Conservation (phyloP, 1,140 invertebrate genomes). For the Helicorthomorpha holstii region DNA sequence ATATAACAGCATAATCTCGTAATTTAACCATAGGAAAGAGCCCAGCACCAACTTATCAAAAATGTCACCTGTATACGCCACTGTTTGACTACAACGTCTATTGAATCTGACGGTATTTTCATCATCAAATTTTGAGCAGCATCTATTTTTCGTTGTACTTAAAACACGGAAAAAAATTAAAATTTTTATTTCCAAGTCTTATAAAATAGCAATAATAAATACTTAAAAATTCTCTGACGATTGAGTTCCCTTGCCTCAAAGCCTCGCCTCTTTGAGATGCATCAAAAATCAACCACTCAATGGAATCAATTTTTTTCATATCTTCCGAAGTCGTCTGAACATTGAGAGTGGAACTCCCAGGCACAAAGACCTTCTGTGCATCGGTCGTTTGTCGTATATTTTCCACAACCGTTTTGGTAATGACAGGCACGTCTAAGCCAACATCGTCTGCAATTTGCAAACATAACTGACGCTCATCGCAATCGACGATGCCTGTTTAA, state of each 20-base stretch:
- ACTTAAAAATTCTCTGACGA: slow-evolving; percentile 63
- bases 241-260: slow-evolving; percentile 68
- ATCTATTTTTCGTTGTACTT: slow-evolving; percentile 14
- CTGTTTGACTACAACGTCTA: slow-evolving; percentile 37
- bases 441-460: slow-evolving; percentile 46
- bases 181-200: slow-evolving; percentile 1
- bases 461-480: slow-evolving; percentile 23
- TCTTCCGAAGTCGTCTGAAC: slow-evolving; percentile 36
- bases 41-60: too few relatives aligned
- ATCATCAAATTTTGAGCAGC: slow-evolving; percentile 16
- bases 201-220: slow-evolving; percentile 1
- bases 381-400: slow-evolving; percentile 33
- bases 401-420: slow-evolving; percentile 67
- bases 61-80: slow-evolving; percentile 38
- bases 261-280: slow-evolving; percentile 57
- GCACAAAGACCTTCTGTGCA: background rate
- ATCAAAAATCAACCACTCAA: slow-evolving; percentile 77
- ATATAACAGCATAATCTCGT: too few relatives aligned
- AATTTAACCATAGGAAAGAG: too few relatives aligned
- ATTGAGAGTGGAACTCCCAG: slow-evolving; percentile 2
- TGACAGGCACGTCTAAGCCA: slow-evolving; percentile 62
- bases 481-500: background rate
- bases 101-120: slow-evolving; percentile 31
- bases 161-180: background rate
- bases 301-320: slow-evolving; percentile 53